phyloP scores from a whole-genome alignment of 2,113 vertebrate genomes.

The Uria lomvia region DNA sequence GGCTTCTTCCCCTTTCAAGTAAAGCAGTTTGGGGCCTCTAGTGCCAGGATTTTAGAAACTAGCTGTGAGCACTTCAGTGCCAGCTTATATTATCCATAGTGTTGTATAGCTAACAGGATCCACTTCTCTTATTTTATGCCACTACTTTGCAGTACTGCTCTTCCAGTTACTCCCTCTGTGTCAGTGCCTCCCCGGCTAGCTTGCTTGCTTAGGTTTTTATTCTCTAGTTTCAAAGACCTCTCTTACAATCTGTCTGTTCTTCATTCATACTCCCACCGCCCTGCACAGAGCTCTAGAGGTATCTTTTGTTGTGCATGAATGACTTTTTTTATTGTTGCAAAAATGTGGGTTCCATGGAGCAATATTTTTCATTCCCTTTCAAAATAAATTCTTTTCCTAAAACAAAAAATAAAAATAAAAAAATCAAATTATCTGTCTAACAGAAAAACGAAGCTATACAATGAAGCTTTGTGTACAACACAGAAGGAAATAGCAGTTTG shows the following conservation, averaged over 20 bases:
- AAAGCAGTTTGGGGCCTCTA: slow-evolving; percentile 26
- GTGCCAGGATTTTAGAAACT: slow-evolving; percentile 49
- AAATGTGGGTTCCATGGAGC: neutral
- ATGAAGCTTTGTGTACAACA: neutral
- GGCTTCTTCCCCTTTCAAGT: slow-evolving; percentile 49
- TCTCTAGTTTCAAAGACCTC: slow-evolving; percentile 57
- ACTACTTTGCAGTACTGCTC: slow-evolving; percentile 29
- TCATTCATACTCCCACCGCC: slow-evolving; percentile 28
- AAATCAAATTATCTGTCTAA: neutral
- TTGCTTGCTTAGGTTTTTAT: slow-evolving; percentile 55
- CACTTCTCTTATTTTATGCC: slow-evolving; percentile 27
- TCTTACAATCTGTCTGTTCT: slow-evolving; percentile 33
- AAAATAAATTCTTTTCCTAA: neutral
- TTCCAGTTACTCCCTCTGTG: slow-evolving; percentile 41
- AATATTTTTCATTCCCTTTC: slow-evolving; percentile 56
- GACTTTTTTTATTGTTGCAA: slow-evolving; percentile 3
- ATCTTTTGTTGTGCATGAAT: slow-evolving; percentile 21
- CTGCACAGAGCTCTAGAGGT: neutral
- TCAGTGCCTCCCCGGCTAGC: slow-evolving; percentile 17
- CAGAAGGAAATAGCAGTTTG: neutral
- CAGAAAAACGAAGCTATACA: neutral
- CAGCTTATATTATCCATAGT: neutral
- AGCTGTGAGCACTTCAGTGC: slow-evolving; percentile 43
- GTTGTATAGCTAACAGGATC: slow-evolving; percentile 36
- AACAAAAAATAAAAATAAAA: neutral